Percentiles rank a stretch among this genome's conserved stretches.
Conservation (phyloP, 1,140 invertebrate species). For the Ips nitidus region DNA sequence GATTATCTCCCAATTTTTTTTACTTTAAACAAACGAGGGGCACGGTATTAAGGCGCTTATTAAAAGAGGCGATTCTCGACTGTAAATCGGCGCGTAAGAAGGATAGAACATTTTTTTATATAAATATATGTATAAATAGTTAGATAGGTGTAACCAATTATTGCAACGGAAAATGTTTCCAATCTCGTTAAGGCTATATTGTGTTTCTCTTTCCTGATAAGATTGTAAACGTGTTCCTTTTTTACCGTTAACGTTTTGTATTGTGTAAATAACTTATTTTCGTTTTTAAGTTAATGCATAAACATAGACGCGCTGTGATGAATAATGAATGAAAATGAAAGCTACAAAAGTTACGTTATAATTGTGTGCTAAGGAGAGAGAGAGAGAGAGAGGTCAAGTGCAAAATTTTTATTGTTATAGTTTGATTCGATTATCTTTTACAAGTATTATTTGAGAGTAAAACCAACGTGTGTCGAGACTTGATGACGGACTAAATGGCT, state of each 20-base stretch:
- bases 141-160: slow-evolving; percentile 11
- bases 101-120: too few relatives aligned
- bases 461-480: background rate
- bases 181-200: too few relatives aligned
- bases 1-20: too few relatives aligned
- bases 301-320: slow-evolving; percentile 34
- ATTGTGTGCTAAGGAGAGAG: background rate
- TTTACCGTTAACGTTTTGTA: background rate
- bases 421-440: background rate
- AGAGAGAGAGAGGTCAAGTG: slow-evolving; percentile 17
- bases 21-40: too few relatives aligned
- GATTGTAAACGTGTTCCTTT: background rate
- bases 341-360: slow-evolving; percentile 8
- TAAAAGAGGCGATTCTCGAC: too few relatives aligned
- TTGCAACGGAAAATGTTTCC: background rate
- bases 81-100: too few relatives aligned
- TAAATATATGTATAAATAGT: background rate
- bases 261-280: slow-evolving; percentile 18
- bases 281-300: slow-evolving; percentile 23
- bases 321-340: slow-evolving; percentile 12
- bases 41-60: too few relatives aligned
- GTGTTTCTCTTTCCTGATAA: background rate
- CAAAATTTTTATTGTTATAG: slow-evolving; percentile 28
- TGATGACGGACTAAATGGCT: background rate
- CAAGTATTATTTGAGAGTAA: slow-evolving; percentile 9